Percentiles rank a stretch among this genome's conserved stretches.
phyloP scores from a whole-genome alignment of 2,797 vertebrate species.

The Pogoniulus pusillus region DNA sequence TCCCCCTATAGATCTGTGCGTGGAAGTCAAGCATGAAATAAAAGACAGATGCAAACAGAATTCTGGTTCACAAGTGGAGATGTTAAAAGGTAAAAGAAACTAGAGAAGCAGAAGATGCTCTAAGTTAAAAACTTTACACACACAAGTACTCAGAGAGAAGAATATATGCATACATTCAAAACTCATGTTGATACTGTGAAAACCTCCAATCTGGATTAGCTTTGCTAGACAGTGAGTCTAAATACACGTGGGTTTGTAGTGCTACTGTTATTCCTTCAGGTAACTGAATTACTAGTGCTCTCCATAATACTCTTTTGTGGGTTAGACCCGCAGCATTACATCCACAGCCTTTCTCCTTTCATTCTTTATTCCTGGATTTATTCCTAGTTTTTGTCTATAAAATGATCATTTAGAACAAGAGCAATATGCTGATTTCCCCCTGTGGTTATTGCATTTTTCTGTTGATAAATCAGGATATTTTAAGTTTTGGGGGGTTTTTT shows the following conservation, averaged over 20 bases:
- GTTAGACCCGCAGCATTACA: not conserved
- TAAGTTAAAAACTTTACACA: not conserved
- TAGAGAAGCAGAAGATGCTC: not conserved
- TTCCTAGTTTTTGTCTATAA: constrained; percentile 54
- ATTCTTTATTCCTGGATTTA: constrained; percentile 55
- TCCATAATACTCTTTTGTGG: not conserved
- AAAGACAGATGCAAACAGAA: not conserved
- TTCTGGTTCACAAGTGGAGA: not conserved
- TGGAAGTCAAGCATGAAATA: not conserved
- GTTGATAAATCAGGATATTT: constrained; percentile 61
- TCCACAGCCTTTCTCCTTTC: not conserved
- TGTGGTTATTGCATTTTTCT: constrained; percentile 58
- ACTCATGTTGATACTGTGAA: not conserved
- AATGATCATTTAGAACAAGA: constrained; percentile 55
- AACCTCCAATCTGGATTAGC: not conserved
- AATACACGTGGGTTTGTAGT: not conserved
- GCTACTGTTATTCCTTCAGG: not conserved
- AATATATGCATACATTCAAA: not conserved
- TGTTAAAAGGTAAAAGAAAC: not conserved
- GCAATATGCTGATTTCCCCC: constrained; percentile 59
- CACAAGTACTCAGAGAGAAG: not conserved
- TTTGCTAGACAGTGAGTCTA: not conserved
- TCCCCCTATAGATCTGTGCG: fast-evolving
- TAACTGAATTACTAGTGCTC: not conserved
- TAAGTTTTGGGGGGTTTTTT: too few relatives aligned